A percentile compares a stretch with the other conserved stretches of the same genome.
phyloP scores from a whole-genome alignment of 2,113 vertebrate species.

The Oncorhynchus tshawytscha region DNA sequence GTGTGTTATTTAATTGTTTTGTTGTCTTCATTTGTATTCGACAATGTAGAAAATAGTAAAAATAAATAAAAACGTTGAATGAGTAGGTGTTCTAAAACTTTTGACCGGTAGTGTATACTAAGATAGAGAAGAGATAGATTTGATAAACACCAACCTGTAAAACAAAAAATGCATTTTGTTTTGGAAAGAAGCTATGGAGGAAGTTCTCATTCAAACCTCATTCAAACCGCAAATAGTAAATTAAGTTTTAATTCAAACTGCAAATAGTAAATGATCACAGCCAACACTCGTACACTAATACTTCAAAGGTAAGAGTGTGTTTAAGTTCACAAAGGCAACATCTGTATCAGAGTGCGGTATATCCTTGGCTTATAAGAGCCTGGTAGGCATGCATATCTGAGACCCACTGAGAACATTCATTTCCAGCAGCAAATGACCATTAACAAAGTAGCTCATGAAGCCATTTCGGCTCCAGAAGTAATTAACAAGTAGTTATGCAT shows the following conservation, averaged over 20 bases:
- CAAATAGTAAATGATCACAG: conserved; percentile 32
- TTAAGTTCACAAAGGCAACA: background rate
- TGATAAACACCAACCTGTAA: conserved; percentile 50
- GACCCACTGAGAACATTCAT: conserved; percentile 45
- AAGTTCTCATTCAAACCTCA: conserved; percentile 26
- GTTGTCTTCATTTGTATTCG: too few relatives aligned
- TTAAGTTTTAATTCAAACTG: too few relatives aligned
- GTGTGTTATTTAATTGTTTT: too few relatives aligned
- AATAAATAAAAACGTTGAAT: too few relatives aligned
- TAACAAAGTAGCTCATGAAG: conserved; percentile 65
- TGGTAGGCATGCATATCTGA: conserved; percentile 24
- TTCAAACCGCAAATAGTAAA: conserved; percentile 19
- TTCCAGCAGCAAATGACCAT: conserved; percentile 65
- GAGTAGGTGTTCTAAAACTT: too few relatives aligned
- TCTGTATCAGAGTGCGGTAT: conserved; percentile 30
- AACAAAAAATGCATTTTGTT: conserved; percentile 28
- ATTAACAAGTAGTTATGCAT: conserved; percentile 73
- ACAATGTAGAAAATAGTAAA: too few relatives aligned
- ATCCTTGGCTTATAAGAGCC: conserved; percentile 24
- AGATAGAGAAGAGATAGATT: too few relatives aligned
- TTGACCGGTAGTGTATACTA: too few relatives aligned
- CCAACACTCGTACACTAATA: conserved; percentile 16
- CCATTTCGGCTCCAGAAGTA: conserved; percentile 65
- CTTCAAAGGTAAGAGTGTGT: conserved; percentile 29
- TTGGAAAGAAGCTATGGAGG: conserved; percentile 21